Base-by-base conservation (phyloP, 2,888 invertebrate genomes). In the Allophyes oxyacanthae region DNA sequence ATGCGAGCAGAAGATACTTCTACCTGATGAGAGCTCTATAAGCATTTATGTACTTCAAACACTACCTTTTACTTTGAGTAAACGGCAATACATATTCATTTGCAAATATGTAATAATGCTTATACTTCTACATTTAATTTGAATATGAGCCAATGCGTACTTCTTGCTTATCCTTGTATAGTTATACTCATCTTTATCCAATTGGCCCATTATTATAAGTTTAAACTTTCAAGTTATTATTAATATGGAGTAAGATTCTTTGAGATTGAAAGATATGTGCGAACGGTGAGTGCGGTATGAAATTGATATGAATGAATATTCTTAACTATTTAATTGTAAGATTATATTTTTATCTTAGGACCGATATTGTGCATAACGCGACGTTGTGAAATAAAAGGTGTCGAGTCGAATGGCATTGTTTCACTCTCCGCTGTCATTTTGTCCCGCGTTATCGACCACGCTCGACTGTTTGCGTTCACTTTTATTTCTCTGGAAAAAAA, bases 381-480 rank as follows among this genome's bases (percentile, higher is more conserved):
- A 60, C 61, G 66, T 79, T 80, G 79, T 78, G 65, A 68, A 84
- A 81, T 82, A 83, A 84, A 85, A 76, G 52, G 45, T 69, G 46
- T 70, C 49, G 34, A 72, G 65, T 30, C 54, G 6, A 67, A 57
- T 55, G 36, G 50, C 52, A 63, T 75, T 70, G 75, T 81, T 77
- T 79, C 62, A 74, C 49, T 79, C 54, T 50, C 20, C 38, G 53
- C 38, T 58, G 48, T 51, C 58, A 33, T 70, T 73, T 72, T 67
- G 46, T 54, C 25, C 41, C 49, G 41, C 42, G 56, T 70, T 68
- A 75, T 75, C 63, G 54, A 38, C 28, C 46, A 56, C 25, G 36
- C 49, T 34, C 28, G 53, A 20, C 40, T 65, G 72, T 68, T 65
- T 55, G 57, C 63, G 25, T 58, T 28, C 38, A 41, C 42, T 50